These are phyloP conservation scores for Bolinopsis microptera DNA, from an alignment of 37 sponge, comb jelly and placozoan species.

Conservation along the genomic window DNA sequence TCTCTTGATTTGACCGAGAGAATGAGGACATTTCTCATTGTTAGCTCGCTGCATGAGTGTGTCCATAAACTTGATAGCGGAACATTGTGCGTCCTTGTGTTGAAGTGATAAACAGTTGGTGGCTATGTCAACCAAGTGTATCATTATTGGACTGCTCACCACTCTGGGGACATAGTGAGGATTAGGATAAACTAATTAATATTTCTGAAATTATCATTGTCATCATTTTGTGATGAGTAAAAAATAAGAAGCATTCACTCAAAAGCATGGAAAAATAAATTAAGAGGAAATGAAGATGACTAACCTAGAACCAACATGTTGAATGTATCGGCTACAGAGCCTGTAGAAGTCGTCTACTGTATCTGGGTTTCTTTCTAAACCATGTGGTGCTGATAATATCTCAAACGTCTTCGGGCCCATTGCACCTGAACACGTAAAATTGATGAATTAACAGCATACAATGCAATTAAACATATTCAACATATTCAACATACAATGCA, in stretches of 20 bases:
- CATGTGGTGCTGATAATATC: conserved; percentile 71
- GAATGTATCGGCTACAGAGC: conserved; percentile 71
- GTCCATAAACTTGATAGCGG: conserved; percentile 45
- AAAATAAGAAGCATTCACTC: too few species aligned
- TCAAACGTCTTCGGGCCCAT: conserved; percentile 67
- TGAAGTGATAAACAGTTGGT: conserved; percentile 31
- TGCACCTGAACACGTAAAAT: conserved; percentile 33
- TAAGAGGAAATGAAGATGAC: too few species aligned
- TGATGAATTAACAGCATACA: neutral
- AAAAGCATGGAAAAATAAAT: too few species aligned
- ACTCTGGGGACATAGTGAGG: neutral
- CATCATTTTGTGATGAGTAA: too few species aligned
- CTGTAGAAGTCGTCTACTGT: conserved; percentile 93
- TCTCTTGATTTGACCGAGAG: conserved; percentile 18
- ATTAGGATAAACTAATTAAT: too few species aligned
- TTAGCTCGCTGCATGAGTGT: neutral
- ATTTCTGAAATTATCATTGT: too few species aligned
- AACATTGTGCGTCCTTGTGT: conserved; percentile 38
- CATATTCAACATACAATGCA: too few species aligned
- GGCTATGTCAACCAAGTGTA: conserved; percentile 16
- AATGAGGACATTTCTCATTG: neutral
- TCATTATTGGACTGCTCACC: neutral
- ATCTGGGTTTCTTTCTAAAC: conserved; percentile 82
- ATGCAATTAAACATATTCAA: too few species aligned
- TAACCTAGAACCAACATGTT: conserved; percentile 62